Base-by-base conservation (phyloP, 1,140 invertebrate species). In the Neotoxoptera formosana region DNA sequence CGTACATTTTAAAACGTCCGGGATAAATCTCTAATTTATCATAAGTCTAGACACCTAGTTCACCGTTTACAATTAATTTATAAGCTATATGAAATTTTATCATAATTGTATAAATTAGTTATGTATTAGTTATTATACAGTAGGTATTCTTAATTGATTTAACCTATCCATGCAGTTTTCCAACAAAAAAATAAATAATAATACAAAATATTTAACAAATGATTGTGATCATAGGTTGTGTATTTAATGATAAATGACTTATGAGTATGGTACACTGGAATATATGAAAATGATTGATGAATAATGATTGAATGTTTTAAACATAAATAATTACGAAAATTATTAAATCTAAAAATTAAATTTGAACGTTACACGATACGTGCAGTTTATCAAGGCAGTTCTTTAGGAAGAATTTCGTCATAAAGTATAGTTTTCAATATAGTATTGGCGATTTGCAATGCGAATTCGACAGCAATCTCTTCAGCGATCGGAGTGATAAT, bases 401-500 rank as follows among this genome's bases (percentile, higher is more conserved):
- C 91, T 92, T 81, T 83, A 21, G 95, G 94, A n/a, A 97, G 94
- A 34, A 97, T 94, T 94, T 97, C 96, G 11, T 96, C 95, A 45
- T 96, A 95, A 7, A 96, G 96, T 90, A 97, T 95, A 4, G 95
- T 95, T 41, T 95, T 95, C 6, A 97, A 95, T 67, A 96, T 96
- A 95, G 96, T 96, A 93, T 96, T 96, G 41, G 95, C 95, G 93
- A 96, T 96, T 4, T 96, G 96, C 94, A 96, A 96, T 83, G 96
- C 95, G 34, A 97, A 95, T 8, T 96, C 96, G 2, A 96, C 96
- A 1, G 96, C 95, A 30, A 96, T 97, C 94, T 97, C 97, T 94
- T 97, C 96, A 60, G 97, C 96, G 30, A 97, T 97, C 23, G 97
- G 97, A 94, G 96, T 97, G 14, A 97, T 95, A 86, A 97, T 96